Evolutionary conservation across 1,140 invertebrate species (phyloP), one percentile per base, ranked within the genome.

Genomic region (Panulirus ornatus): DNA sequence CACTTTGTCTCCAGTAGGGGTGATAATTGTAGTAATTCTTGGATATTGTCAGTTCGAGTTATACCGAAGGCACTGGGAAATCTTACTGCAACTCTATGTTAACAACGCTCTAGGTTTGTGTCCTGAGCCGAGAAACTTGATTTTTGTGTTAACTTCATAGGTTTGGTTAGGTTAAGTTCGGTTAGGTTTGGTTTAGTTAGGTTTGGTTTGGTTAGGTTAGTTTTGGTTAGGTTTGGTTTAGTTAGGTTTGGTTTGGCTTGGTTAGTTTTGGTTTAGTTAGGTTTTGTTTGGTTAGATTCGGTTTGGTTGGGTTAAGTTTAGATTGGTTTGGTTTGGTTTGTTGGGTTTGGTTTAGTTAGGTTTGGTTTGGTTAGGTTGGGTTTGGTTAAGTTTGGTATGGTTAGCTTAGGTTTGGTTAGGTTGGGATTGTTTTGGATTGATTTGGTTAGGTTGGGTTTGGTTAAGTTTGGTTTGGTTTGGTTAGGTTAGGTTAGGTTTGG

Each of bases 191-290:
- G 76, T 51, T 79, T 34, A 22, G 27, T 79, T 79, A 54, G 78
- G n/a, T 58, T 81, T 27, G 27, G 76, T 79, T 51, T 14, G 47
- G 42, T 81, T 0, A 36, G 78, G 42, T 81, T 81, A 34, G 78
- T 16, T 81, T 81, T 22, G 78, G 78, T 81, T 81, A 54, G 42
- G 44, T 79, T 75, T 38, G 76, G 76, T 79, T 79, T 47, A 42
- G 44, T 79, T 79, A 79, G 42, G 40, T 44, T 54, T 30, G 42
- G 42, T 51, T 81, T 34, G 78, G 78, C 54, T 81, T 16, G 42
- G 78, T 81, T 81, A 30, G 78, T 44, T 81, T 81, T 30, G 78
- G 78, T 81, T 81, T 9, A 11, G 42, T 51, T 81, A 54, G 78
- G 78, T 81, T 81, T 11, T 9, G 78, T 81, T 81, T 30, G 78